These are phyloP conservation scores for Cyclopterus lumpus DNA, from an alignment of 2,797 vertebrate species.

Conservation along the genomic window DNA sequence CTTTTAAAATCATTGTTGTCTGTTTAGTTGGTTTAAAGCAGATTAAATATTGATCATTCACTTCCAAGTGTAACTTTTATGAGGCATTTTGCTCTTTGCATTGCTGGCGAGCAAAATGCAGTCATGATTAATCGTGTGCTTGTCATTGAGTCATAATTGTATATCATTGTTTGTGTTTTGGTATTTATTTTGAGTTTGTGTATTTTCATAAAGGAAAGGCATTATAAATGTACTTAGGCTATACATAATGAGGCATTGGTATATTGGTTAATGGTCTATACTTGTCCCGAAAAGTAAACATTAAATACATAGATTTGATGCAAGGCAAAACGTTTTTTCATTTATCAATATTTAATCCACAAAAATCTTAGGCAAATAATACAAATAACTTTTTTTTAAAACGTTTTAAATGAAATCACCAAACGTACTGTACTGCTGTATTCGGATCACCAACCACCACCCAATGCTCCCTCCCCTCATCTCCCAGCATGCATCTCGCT, in stretches of 20 bases:
- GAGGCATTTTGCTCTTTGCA: neutral
- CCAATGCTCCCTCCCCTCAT: slow-evolving; percentile 24
- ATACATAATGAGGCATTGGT: neutral
- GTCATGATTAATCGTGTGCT: neutral
- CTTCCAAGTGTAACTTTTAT: neutral
- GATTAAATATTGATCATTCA: neutral
- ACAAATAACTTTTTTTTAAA: neutral
- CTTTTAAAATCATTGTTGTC: neutral
- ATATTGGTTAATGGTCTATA: neutral
- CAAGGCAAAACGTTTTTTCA: neutral
- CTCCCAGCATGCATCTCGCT: slow-evolving; percentile 62
- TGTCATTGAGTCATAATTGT: neutral
- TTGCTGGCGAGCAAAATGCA: neutral
- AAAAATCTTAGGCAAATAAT: neutral
- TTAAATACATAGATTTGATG: neutral
- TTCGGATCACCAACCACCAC: slow-evolving; percentile 35
- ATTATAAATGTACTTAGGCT: neutral
- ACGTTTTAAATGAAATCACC: neutral
- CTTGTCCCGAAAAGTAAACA: neutral
- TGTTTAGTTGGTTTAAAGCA: neutral
- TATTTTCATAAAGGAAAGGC: neutral
- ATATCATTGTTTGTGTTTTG: neutral
- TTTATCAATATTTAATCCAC: neutral
- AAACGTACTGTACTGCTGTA: neutral
- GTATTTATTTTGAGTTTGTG: neutral